Evolutionary conservation across 2,113 vertebrate species (phyloP).

Genomic region (Tetraodon nigroviridis): DNA sequence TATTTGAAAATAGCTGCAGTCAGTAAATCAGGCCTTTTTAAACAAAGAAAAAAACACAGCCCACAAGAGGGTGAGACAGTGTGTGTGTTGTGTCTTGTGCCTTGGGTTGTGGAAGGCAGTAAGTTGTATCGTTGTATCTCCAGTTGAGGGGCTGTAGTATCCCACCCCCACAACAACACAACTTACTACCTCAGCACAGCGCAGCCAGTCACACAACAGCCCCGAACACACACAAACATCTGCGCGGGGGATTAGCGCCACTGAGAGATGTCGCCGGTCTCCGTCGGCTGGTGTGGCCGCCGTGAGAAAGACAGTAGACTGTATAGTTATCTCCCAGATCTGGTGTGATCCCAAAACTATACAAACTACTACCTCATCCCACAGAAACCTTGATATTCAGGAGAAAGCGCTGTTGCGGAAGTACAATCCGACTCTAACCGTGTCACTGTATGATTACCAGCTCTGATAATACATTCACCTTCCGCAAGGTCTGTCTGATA

Average conservation of each 20-base stretch:
- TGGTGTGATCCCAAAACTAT: constrained; percentile 96
- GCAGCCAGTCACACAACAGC: constrained; percentile 19
- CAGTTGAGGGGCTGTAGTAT: constrained; percentile 70
- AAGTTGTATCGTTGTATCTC: constrained; percentile 85
- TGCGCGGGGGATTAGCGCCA: neutral
- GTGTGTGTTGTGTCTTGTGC: constrained; percentile 11
- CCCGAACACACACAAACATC: neutral
- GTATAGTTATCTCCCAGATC: constrained; percentile 98
- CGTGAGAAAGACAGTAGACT: constrained; percentile 95
- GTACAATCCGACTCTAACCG: too few species aligned
- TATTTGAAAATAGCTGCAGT: too few species aligned
- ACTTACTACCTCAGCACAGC: constrained; percentile 82
- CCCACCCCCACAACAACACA: constrained; percentile 84
- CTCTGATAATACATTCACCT: too few species aligned
- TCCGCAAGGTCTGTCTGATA: too few species aligned
- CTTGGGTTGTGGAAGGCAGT: constrained; percentile 78
- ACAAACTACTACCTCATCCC: constrained; percentile 98
- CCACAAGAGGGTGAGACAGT: neutral
- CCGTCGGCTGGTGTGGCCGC: constrained; percentile 44
- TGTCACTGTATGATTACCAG: too few species aligned
- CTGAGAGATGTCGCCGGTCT: neutral
- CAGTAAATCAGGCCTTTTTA: too few species aligned
- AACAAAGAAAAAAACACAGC: neutral
- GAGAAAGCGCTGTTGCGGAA: too few species aligned
- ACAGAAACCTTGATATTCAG: constrained; percentile 60